These are phyloP conservation scores for Cherax quadricarinatus DNA, from an alignment of 1,140 invertebrate species.

Conservation along the genomic window DNA sequence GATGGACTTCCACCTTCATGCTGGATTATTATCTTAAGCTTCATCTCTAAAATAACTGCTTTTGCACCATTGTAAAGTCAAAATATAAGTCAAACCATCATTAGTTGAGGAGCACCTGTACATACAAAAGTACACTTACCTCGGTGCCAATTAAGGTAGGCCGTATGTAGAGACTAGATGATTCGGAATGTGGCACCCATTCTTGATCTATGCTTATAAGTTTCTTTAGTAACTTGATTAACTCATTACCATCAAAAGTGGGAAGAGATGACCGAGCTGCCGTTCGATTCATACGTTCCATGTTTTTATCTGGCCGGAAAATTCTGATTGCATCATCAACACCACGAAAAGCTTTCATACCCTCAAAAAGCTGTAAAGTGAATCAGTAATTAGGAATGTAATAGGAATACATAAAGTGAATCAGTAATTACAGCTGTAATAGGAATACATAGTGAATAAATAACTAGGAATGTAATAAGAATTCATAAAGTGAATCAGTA, in stretches of 20 bases:
- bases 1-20: too few relatives aligned
- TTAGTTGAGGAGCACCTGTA: too few relatives aligned
- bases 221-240: slow-evolving; percentile 91
- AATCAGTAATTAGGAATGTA: neutral
- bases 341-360: slow-evolving; percentile 98
- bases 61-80: too few relatives aligned
- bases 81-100: too few relatives aligned
- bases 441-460: neutral
- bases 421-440: neutral
- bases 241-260: slow-evolving; percentile 91
- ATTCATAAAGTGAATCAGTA: slow-evolving; percentile 57
- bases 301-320: slow-evolving; percentile 97
- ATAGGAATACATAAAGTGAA: slow-evolving; percentile 62
- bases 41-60: too few relatives aligned
- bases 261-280: slow-evolving; percentile 92
- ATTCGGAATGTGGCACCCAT: slow-evolving; percentile 95
- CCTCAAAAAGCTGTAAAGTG: slow-evolving; percentile 93
- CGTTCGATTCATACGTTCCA: slow-evolving; percentile 93
- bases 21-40: too few relatives aligned
- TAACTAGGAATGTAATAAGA: too few relatives aligned
- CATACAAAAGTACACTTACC: neutral
- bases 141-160: slow-evolving; percentile 98
- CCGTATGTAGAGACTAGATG: slow-evolving; percentile 95
- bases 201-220: slow-evolving; percentile 95
- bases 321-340: slow-evolving; percentile 93